phyloP scores from a whole-genome alignment of 1,140 invertebrate species.

The Teleopsis dalmanni region DNA sequence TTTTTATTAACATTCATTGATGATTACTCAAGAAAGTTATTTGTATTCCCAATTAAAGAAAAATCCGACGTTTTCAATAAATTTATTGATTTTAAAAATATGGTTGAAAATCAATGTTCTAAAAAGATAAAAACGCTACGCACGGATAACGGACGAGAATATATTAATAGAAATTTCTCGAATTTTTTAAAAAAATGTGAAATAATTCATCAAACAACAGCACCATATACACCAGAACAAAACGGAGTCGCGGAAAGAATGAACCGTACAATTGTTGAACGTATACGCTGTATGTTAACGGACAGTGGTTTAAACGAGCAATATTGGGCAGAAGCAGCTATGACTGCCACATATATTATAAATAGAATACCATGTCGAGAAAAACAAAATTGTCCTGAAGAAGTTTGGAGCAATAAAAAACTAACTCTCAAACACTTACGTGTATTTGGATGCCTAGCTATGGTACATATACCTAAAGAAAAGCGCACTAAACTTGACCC shows the following conservation, averaged over 20 bases:
- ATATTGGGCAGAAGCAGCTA: constrained; percentile 8
- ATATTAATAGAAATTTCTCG: constrained; percentile 20
- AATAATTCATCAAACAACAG: constrained; percentile 23
- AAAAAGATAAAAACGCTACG: constrained; percentile 25
- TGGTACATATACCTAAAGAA: constrained; percentile 18
- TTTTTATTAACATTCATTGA: constrained; percentile 42
- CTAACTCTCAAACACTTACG: background rate
- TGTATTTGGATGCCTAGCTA: constrained; percentile 8
- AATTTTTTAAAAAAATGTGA: constrained; percentile 21
- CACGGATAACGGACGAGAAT: constrained; percentile 38
- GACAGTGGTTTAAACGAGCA: background rate
- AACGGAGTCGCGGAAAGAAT: constrained; percentile 5
- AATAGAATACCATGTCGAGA: constrained; percentile 1
- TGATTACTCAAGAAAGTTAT: constrained; percentile 27
- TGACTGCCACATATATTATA: constrained; percentile 2
- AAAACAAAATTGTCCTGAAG: constrained; percentile 4
- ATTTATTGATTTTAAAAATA: constrained; percentile 16
- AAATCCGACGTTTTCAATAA: constrained; percentile 4
- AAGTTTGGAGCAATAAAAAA: background rate
- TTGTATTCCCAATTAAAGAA: background rate
- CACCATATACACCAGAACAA: constrained; percentile 1
- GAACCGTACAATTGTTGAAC: constrained; percentile 5
- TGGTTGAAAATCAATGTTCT: constrained; percentile 27
- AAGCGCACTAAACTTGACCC: constrained; percentile 21
- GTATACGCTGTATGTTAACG: constrained; percentile 8